Percentiles rank a stretch among this genome's conserved stretches.
phyloP scores from a whole-genome alignment of 2,888 invertebrate genomes.

The Lottia scabra region DNA sequence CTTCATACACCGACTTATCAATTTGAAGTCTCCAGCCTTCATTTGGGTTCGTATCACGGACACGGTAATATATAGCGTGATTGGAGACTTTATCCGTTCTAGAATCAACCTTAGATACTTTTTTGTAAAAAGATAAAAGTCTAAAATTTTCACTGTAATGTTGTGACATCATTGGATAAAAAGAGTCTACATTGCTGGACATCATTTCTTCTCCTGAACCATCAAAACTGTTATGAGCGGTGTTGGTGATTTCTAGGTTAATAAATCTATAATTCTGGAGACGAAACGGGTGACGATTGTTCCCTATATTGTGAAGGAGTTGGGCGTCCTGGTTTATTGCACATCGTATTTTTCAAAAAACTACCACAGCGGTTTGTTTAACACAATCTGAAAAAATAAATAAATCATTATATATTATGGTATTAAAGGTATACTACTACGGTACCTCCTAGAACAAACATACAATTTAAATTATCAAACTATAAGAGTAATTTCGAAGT shows the following conservation, averaged over 20 bases:
- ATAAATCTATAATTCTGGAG: slow-evolving; percentile 43
- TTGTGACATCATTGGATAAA: slow-evolving; percentile 32
- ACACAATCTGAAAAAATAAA: too few species aligned
- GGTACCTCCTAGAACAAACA: too few species aligned
- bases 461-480: too few species aligned
- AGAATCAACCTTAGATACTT: slow-evolving; percentile 31
- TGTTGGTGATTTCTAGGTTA: slow-evolving; percentile 35
- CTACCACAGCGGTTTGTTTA: too few species aligned
- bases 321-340: too few species aligned
- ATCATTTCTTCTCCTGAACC: slow-evolving; percentile 15
- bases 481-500: too few species aligned
- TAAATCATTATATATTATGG: too few species aligned
- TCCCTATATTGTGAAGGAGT: slow-evolving; percentile 21
- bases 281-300: slow-evolving; percentile 42
- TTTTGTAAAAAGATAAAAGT: slow-evolving; percentile 37
- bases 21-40: slow-evolving; percentile 51
- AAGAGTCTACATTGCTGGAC: slow-evolving; percentile 32
- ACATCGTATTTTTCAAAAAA: too few species aligned
- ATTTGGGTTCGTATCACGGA: slow-evolving; percentile 32
- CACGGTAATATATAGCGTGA: slow-evolving; percentile 45
- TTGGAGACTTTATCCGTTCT: slow-evolving; percentile 23
- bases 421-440: too few species aligned
- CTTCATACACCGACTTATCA: slow-evolving; percentile 48
- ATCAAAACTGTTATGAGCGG: not conserved
- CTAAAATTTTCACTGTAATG: slow-evolving; percentile 37